Evolutionary conservation across 2,888 invertebrate species (phyloP), one percentile per base, ranked within the genome.

Genomic region (Drosophila setosimentum): DNA sequence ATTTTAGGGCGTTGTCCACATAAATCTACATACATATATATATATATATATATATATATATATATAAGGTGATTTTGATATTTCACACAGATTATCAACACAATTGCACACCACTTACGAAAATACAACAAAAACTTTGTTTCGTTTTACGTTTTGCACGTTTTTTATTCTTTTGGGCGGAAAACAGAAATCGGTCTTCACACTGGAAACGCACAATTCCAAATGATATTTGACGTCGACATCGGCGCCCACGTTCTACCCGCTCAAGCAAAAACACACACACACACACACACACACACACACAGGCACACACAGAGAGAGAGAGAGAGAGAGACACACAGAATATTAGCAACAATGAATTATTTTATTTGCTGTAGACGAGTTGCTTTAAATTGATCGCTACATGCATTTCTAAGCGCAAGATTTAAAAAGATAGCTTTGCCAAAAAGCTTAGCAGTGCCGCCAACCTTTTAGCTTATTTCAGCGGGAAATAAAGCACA

Each of bases 161-260:
- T 67, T 33, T 33, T 16, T 10, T 24, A 16, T 29, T 2, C 5
- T 10, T 32, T 59, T 53, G 45, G 32, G 68, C 73, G 63, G 27
- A 76, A 73, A 68, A 75, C 61, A 82, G 66, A 83, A 76, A 82
- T 90, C 90, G 91, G 91, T 92, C 93, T 91, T 92, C 92, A 77
- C 93, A 91, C 93, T 92, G 93, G 91, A 92, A 92, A 91, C 82
- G 92, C 89, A 89, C 89, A 91, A 91, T 81, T 71, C 78, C 57
- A 73, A 85, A 73, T 85, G 89, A 73, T 59, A 62, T 78, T 77
- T 63, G 58, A 35, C 49, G 68, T 33, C 50, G 67, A 16, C 37
- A 50, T 51, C 60, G 21, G 27, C 50, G 63, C 42, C 40, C 51
- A 63, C 32, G 48, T 35, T 53, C 18, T 54, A 63, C 53, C 59